phyloP scores from a whole-genome alignment of 2,888 invertebrate species.

The Arctia plantaginis region DNA sequence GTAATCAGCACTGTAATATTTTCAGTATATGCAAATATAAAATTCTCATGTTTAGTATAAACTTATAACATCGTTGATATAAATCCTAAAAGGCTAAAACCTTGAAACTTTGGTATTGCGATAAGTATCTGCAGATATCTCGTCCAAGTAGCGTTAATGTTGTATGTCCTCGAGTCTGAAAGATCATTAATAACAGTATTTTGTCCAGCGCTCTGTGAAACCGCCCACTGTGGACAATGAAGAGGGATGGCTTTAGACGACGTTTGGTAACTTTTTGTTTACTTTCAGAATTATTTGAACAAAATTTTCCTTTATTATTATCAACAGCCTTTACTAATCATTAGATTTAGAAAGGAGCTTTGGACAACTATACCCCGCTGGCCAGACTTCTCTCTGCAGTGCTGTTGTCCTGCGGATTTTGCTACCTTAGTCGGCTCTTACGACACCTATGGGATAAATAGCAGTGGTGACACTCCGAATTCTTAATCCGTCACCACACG shows the following conservation, averaged over 20 bases:
- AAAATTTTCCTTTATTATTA: not conserved
- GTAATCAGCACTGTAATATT: no score
- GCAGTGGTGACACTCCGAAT: no score
- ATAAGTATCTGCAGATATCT: constrained; percentile 2
- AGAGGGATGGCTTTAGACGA: constrained; percentile 33
- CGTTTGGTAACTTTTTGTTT: constrained; percentile 23
- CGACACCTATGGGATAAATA: no score
- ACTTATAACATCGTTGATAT: constrained; percentile 1
- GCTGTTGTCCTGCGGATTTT: no score
- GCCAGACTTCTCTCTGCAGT: no score
- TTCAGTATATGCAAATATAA: no score
- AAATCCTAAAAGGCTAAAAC: constrained; percentile 3
- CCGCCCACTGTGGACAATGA: constrained; percentile 47
- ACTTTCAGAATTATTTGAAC: constrained; percentile 15
- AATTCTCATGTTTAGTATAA: not conserved
- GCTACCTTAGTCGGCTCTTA: no score
- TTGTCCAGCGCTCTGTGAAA: constrained; percentile 34
- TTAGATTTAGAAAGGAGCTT: no score
- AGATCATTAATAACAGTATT: constrained; percentile 57
- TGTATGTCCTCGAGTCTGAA: constrained; percentile 20
- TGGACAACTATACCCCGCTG: no score
- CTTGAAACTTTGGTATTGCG: constrained; percentile 5
- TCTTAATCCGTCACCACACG: no score
- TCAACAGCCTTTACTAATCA: not conserved
- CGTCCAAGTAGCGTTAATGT: constrained; percentile 17